Conservation (phyloP, 1,140 invertebrate species). For the Drosophila ohnishii region DNA sequence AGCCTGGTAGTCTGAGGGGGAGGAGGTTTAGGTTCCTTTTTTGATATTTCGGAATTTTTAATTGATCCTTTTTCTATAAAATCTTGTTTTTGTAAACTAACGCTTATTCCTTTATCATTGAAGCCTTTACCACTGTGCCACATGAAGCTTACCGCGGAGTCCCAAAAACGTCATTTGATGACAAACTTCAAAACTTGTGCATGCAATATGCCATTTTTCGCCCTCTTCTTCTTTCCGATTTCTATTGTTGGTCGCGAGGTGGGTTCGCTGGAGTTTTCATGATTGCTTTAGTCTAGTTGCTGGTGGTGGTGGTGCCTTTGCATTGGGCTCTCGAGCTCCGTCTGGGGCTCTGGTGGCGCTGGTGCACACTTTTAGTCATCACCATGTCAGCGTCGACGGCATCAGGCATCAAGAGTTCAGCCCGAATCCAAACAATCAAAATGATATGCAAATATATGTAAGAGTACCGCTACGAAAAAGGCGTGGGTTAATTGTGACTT, state of each 20-base stretch:
- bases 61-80: background rate
- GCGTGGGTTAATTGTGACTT: constrained; percentile 82
- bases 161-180: constrained; percentile 71
- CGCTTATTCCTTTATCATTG: background rate
- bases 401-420: constrained; percentile 49
- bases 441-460: constrained; percentile 82
- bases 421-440: constrained; percentile 77
- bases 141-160: constrained; percentile 39
- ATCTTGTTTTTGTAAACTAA: background rate
- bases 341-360: constrained; percentile 37
- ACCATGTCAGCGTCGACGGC: constrained; percentile 57
- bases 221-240: constrained; percentile 33
- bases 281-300: constrained; percentile 64
- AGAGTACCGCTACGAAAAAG: constrained; percentile 82
- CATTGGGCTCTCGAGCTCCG: constrained; percentile 2
- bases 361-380: constrained; percentile 76
- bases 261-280: constrained; percentile 55
- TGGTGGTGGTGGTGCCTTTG: constrained; percentile 16
- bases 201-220: constrained; percentile 63
- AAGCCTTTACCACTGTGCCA: constrained; percentile 42
- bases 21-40: too few species aligned
- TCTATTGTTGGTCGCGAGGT: constrained; percentile 55
- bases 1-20: background rate
- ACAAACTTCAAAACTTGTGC: constrained; percentile 75
- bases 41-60: background rate